phyloP scores from a whole-genome alignment of 1,140 invertebrate species.

The Homarus americanus region DNA sequence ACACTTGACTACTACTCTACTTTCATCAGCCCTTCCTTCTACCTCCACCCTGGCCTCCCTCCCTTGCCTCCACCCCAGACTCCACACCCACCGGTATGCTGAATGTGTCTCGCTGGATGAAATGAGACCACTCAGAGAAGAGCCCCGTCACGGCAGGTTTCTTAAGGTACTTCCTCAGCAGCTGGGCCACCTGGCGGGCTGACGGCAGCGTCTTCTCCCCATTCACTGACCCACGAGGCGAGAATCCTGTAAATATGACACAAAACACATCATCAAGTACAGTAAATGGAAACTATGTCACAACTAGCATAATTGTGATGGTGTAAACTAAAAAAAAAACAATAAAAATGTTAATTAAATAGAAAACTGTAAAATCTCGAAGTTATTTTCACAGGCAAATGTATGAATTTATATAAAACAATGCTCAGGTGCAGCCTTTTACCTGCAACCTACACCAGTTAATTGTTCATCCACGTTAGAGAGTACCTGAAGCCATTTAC shows the following conservation, averaged over 20 bases:
- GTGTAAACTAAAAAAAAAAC: no score
- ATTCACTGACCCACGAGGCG: slow-evolving; percentile 35
- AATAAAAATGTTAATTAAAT: no score
- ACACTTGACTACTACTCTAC: neutral
- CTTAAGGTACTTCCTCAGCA: slow-evolving; percentile 63
- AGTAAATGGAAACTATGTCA: no score
- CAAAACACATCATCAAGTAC: no score
- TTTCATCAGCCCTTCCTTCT: neutral
- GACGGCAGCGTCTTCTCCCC: slow-evolving; percentile 55
- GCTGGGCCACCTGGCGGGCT: slow-evolving; percentile 50
- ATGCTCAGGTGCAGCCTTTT: no score
- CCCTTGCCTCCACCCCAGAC: neutral
- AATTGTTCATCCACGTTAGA: no score
- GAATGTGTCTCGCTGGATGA: slow-evolving; percentile 67
- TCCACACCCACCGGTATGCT: slow-evolving; percentile 69
- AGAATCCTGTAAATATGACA: slow-evolving; percentile 69
- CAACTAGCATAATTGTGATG: no score
- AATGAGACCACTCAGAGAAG: slow-evolving; percentile 67
- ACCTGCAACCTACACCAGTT: no score
- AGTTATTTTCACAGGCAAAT: no score
- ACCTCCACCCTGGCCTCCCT: neutral
- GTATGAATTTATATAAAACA: no score
- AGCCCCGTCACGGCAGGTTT: slow-evolving; percentile 44
- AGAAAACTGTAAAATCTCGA: no score
- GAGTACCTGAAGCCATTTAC: no score